Evolutionary conservation across 2,888 invertebrate genomes (phyloP).

Genomic region (Cynaeus angustus): DNA sequence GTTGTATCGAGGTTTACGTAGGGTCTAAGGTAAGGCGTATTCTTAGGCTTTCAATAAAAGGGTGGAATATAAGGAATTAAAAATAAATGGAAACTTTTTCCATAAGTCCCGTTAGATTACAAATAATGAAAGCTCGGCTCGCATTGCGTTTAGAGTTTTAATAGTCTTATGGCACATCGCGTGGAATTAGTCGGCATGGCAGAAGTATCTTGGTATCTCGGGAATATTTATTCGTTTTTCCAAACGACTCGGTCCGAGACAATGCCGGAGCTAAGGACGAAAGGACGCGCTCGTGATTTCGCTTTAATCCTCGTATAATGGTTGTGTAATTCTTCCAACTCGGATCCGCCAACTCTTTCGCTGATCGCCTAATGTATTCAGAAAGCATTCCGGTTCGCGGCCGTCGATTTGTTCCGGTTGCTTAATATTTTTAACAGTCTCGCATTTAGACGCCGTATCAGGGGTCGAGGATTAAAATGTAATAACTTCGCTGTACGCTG

Average conservation of each 20-base stretch:
- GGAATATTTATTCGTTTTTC: slow-evolving; percentile 73
- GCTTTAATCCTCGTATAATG: slow-evolving; percentile 74
- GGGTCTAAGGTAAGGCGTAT: slow-evolving; percentile 63
- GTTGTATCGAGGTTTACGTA: slow-evolving; percentile 60
- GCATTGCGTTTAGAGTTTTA: slow-evolving; percentile 72
- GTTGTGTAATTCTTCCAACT: slow-evolving; percentile 72
- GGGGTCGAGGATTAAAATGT: slow-evolving; percentile 72
- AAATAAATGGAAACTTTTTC: slow-evolving; percentile 73
- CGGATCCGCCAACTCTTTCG: slow-evolving; percentile 70
- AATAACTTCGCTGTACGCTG: slow-evolving; percentile 71
- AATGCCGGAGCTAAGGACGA: slow-evolving; percentile 68
- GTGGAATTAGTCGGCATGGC: slow-evolving; percentile 69
- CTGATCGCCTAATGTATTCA: slow-evolving; percentile 71
- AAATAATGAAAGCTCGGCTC: slow-evolving; percentile 71
- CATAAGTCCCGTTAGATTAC: slow-evolving; percentile 72
- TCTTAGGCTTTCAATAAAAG: slow-evolving; percentile 70
- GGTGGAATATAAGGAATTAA: slow-evolving; percentile 72
- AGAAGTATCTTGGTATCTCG: slow-evolving; percentile 59
- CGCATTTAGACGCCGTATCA: slow-evolving; percentile 69
- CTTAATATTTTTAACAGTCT: slow-evolving; percentile 71
- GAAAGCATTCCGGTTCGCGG: slow-evolving; percentile 63
- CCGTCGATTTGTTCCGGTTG: slow-evolving; percentile 71
- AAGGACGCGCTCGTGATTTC: slow-evolving; percentile 70
- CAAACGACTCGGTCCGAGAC: slow-evolving; percentile 72
- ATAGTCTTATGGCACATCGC: slow-evolving; percentile 71